Conservation (phyloP, 2,797 vertebrate species). For the Ctenosaura bakeri region DNA sequence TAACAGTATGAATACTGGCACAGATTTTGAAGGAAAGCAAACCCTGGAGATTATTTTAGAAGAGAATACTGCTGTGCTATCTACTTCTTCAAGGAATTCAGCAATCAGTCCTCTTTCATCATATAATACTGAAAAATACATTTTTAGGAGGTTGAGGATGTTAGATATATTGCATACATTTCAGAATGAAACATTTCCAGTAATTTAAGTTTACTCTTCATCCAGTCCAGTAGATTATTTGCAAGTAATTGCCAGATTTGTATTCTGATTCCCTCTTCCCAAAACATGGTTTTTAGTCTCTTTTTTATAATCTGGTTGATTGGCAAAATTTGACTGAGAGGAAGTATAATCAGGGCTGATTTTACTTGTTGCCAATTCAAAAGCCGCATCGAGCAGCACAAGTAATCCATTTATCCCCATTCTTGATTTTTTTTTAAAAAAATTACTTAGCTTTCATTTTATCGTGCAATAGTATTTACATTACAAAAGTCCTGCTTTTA, state of each 20-base stretch:
- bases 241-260: constrained; percentile 62
- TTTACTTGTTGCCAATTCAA: constrained; percentile 77
- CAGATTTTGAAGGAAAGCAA: constrained; percentile 11
- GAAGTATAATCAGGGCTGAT: constrained; percentile 77
- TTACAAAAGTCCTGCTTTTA: constrained; percentile 21
- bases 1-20: background rate
- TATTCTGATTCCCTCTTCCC: constrained; percentile 49
- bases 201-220: constrained; percentile 38
- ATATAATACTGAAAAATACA: background rate
- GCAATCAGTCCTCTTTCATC: constrained; percentile 6
- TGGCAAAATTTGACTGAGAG: constrained; percentile 74
- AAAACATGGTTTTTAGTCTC: constrained; percentile 69
- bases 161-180: background rate
- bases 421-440: constrained; percentile 67
- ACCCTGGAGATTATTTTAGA: constrained; percentile 19
- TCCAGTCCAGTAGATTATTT: constrained; percentile 47
- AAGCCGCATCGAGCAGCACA: constrained; percentile 66
- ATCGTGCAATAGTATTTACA: constrained; percentile 63
- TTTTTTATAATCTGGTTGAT: constrained; percentile 73
- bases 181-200: constrained; percentile 37
- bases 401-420: constrained; percentile 73
- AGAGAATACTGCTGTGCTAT: background rate
- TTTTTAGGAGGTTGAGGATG: constrained; percentile 19
- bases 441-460: constrained; percentile 65
- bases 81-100: background rate